phyloP scores from a whole-genome alignment of 2,888 invertebrate genomes.

The Acronicta psi region DNA sequence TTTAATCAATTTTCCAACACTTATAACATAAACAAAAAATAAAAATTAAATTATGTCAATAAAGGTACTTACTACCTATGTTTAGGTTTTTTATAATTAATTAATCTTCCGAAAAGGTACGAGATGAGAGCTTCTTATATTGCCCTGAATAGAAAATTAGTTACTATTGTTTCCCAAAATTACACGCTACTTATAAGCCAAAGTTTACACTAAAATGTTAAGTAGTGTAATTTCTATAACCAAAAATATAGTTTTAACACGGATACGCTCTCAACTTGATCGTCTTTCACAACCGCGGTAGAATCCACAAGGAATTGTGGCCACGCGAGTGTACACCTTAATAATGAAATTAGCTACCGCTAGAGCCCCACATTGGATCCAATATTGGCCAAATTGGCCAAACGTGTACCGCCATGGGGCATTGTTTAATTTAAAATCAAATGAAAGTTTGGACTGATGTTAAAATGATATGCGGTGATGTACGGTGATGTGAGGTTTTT shows the following conservation, averaged over 20 bases:
- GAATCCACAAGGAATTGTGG: slow-evolving; percentile 71
- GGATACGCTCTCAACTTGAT: slow-evolving; percentile 13
- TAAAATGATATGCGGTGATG: slow-evolving; percentile 18
- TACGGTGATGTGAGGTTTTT: not conserved
- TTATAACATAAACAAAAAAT: too few species aligned
- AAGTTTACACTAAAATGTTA: not conserved
- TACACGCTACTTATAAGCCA: too few species aligned
- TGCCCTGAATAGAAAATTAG: too few species aligned
- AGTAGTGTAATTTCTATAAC: too few species aligned
- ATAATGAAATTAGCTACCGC: slow-evolving; percentile 75
- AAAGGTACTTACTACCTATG: too few species aligned
- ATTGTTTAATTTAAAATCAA: slow-evolving; percentile 44
- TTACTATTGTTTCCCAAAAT: too few species aligned
- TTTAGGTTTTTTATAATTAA: too few species aligned
- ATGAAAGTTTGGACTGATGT: slow-evolving; percentile 26
- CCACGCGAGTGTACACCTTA: slow-evolving; percentile 71
- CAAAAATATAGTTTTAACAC: not conserved
- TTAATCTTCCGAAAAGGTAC: too few species aligned
- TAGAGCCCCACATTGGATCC: slow-evolving; percentile 34
- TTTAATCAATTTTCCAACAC: too few species aligned
- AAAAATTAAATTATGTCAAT: too few species aligned
- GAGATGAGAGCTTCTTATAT: too few species aligned
- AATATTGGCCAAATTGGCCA: slow-evolving; percentile 53
- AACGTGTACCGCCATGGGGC: slow-evolving; percentile 38
- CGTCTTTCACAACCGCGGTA: slow-evolving; percentile 18